Evolutionary conservation across 2,888 invertebrate genomes (phyloP).

Genomic region (Formica aserva): DNA sequence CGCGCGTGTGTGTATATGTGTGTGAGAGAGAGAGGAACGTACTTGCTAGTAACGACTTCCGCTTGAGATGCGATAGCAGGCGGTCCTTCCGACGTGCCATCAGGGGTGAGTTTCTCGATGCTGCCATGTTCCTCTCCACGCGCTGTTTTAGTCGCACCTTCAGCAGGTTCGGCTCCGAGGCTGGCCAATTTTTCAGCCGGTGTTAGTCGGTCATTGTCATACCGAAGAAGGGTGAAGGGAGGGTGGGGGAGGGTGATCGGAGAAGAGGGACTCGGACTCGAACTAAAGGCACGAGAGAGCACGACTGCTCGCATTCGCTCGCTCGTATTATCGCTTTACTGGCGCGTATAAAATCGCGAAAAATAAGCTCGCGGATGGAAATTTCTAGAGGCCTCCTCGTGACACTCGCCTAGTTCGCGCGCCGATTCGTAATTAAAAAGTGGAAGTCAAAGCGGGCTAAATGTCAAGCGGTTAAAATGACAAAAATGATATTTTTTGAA

Average conservation of each 20-base stretch:
- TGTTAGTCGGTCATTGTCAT: conserved; percentile 83
- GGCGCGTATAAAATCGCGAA: not conserved
- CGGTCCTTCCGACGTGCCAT: conserved; percentile 92
- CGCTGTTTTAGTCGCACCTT: conserved; percentile 97
- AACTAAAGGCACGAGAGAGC: not conserved
- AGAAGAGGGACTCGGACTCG: not conserved
- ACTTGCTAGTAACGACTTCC: conserved; percentile 90
- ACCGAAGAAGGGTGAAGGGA: conserved; percentile 67
- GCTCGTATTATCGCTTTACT: conserved; percentile 23
- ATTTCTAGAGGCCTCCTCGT: not conserved
- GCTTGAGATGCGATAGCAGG: conserved; percentile 91
- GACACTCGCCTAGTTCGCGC: not conserved
- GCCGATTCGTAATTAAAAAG: not conserved
- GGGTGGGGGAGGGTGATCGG: not conserved
- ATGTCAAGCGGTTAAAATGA: conserved; percentile 10
- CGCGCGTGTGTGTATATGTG: not conserved
- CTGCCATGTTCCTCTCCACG: conserved; percentile 91
- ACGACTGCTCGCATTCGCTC: conserved; percentile 28
- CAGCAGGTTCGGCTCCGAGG: conserved; percentile 98
- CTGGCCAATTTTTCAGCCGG: conserved; percentile 87
- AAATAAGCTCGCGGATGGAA: not conserved
- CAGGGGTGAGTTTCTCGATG: conserved; percentile 94
- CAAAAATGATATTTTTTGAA: not conserved
- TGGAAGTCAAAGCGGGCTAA: not conserved
- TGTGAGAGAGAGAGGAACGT: conserved; percentile 76